phyloP scores from a whole-genome alignment of 2,888 invertebrate species.

The Nephrocerus scutellatus region DNA sequence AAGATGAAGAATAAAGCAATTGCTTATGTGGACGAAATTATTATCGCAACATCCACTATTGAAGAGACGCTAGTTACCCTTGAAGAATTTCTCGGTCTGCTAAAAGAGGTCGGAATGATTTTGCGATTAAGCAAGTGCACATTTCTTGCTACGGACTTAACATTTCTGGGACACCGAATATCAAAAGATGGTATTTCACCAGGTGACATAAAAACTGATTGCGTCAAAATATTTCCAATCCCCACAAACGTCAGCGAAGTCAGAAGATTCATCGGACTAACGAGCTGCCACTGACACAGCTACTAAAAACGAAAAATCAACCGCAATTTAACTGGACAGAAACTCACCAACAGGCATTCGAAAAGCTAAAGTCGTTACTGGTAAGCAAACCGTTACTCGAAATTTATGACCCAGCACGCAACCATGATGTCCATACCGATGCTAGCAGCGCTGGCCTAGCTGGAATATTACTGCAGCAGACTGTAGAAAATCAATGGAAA shows the following conservation, averaged over 20 bases:
- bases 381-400: slow-evolving; percentile 2
- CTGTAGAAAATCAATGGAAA: slow-evolving; percentile 5
- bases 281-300: slow-evolving; percentile 23
- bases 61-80: slow-evolving; percentile 14
- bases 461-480: slow-evolving; percentile 8
- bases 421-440: slow-evolving; percentile 14
- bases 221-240: slow-evolving; percentile 2
- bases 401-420: slow-evolving; percentile 5
- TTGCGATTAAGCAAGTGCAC: slow-evolving; percentile 19
- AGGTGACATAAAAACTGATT: slow-evolving; percentile 12
- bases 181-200: slow-evolving; percentile 11
- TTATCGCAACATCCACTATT: slow-evolving; percentile 18
- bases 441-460: slow-evolving; percentile 9
- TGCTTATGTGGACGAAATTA: slow-evolving; percentile 21
- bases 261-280: slow-evolving; percentile 18
- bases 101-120: slow-evolving; percentile 11
- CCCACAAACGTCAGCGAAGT: slow-evolving; percentile 4
- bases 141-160: slow-evolving; percentile 16
- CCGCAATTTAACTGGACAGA: slow-evolving; percentile 2
- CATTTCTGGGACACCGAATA: slow-evolving; percentile 15
- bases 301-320: slow-evolving; percentile 9
- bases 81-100: slow-evolving; percentile 9
- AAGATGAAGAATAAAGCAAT: no score
- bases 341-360: slow-evolving; percentile 7
- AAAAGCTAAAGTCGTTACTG: slow-evolving; percentile 2